Base-by-base conservation (phyloP, 2,113 vertebrate species). In the Chaetura pelagica region DNA sequence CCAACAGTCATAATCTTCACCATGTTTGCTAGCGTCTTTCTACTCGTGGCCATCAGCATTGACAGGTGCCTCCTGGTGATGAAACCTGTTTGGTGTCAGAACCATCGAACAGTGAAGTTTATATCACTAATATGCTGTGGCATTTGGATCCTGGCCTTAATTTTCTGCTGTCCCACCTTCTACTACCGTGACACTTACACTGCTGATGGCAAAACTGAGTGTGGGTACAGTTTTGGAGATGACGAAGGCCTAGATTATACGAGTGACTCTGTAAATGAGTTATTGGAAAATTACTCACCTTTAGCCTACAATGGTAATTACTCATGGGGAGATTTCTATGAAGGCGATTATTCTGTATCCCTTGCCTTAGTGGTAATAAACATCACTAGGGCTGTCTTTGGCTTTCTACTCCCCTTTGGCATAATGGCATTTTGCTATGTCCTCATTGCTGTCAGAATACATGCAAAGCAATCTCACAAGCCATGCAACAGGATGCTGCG, bases 21-120 rank as follows among this genome's bases (percentile, higher is more conserved):
- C 92, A 99, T 99, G 98, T 99, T 98, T 87, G 97, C 98, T 68
- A 99, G 98, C 1, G 58, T 98, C 87, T 98, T 99, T 92, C 97
- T 98, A 1, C 97, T 99, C 0, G 75, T 96, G 9, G 79, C 97
- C 51, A 98, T 99, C 58, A 98, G 98, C 87, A 81, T 98, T 42
- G 98, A 99, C 92, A 97, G 98, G 18, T 99, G 98, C 59, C 86
- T 98, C 18, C 69, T 98, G 42, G 98, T 99, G 12, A 89, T 97
- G 74, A 98, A 96, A 76, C 98, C 98, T 1, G 68, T 99, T 78
- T 99, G 98, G 98, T 98, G 98, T 63, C 98, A 99, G 87, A 99
- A 99, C 59, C 97, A 97, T 52, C 97, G 98, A 13, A 98, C 18
- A 1, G 86, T 98, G 34, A 59, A 91, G 34, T 82, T 91, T 11